Evolutionary conservation across 2,888 invertebrate species (phyloP).

Genomic region (Sphaerophoria rueppellii): DNA sequence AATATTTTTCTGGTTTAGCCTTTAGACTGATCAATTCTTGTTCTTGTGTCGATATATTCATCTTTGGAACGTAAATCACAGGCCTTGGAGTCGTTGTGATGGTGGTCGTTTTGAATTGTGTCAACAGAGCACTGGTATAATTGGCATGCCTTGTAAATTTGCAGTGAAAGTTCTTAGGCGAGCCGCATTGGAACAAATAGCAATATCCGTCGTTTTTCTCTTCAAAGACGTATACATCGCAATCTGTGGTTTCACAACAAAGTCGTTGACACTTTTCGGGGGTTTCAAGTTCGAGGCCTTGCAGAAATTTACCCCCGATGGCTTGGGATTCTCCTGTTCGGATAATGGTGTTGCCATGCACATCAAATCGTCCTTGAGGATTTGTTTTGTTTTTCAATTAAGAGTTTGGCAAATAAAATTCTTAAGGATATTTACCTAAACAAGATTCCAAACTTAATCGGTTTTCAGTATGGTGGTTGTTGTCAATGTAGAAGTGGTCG

Average conservation of each 20-base stretch:
- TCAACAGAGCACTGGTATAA: conserved; percentile 86
- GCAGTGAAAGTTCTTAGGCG: conserved; percentile 94
- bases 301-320: conserved; percentile 94
- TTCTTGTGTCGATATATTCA: conserved; percentile 81
- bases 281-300: conserved; percentile 91
- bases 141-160: conserved; percentile 94
- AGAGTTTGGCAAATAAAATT: background rate
- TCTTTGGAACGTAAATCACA: conserved; percentile 66
- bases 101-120: conserved; percentile 36
- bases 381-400: background rate
- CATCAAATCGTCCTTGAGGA: conserved; percentile 86
- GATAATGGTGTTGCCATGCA: conserved; percentile 94
- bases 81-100: conserved; percentile 77
- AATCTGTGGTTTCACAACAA: conserved; percentile 93
- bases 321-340: conserved; percentile 93
- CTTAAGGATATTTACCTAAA: conserved; percentile 77
- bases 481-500: conserved; percentile 67
- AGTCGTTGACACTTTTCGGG: conserved; percentile 91
- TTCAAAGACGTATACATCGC: conserved; percentile 96
- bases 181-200: conserved; percentile 95
- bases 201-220: conserved; percentile 93
- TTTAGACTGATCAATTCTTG: conserved; percentile 81
- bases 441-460: conserved; percentile 81
- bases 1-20: conserved; percentile 78
- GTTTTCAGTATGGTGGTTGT: conserved; percentile 79